Conservation (phyloP, 2,113 vertebrate genomes). For the Maccullochella peelii region DNA sequence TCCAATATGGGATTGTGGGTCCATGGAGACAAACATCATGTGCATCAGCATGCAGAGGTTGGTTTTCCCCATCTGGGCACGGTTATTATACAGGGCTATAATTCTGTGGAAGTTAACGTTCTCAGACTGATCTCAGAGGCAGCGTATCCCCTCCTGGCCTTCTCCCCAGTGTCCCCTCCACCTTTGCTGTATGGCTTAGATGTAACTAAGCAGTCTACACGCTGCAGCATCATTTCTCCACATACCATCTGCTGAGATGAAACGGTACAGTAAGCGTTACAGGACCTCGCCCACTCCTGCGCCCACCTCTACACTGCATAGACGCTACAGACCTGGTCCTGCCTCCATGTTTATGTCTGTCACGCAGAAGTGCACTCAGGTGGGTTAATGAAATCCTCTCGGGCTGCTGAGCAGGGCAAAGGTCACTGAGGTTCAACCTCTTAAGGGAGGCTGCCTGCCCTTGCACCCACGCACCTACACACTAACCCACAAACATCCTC, state of each 20-base stretch:
- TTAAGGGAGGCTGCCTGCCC: not conserved
- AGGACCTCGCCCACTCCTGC: constrained; percentile 5
- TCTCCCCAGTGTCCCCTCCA: constrained; percentile 42
- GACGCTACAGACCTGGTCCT: constrained; percentile 14
- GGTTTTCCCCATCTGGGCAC: constrained; percentile 57
- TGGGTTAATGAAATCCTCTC: constrained; percentile 71
- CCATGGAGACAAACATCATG: constrained; percentile 44
- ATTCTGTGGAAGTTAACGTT: constrained; percentile 49
- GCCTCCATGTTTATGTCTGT: constrained; percentile 51
- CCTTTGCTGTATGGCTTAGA: constrained; percentile 33
- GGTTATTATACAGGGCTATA: constrained; percentile 50
- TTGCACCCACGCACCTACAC: not conserved
- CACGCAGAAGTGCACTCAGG: constrained; percentile 45
- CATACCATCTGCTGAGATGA: constrained; percentile 44
- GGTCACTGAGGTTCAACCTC: constrained; percentile 32
- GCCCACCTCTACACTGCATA: not conserved
- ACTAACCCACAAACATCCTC: constrained; percentile 10
- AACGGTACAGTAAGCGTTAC: constrained; percentile 3
- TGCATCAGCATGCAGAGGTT: constrained; percentile 63
- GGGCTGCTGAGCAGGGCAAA: constrained; percentile 30
- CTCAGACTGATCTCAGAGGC: constrained; percentile 37
- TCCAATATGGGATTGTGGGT: constrained; percentile 55
- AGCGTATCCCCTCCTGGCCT: constrained; percentile 26
- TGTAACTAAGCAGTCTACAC: constrained; percentile 41
- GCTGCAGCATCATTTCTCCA: not conserved